Base-by-base conservation (phyloP, 2,113 vertebrate genomes). In the Myotis yumanensis region DNA sequence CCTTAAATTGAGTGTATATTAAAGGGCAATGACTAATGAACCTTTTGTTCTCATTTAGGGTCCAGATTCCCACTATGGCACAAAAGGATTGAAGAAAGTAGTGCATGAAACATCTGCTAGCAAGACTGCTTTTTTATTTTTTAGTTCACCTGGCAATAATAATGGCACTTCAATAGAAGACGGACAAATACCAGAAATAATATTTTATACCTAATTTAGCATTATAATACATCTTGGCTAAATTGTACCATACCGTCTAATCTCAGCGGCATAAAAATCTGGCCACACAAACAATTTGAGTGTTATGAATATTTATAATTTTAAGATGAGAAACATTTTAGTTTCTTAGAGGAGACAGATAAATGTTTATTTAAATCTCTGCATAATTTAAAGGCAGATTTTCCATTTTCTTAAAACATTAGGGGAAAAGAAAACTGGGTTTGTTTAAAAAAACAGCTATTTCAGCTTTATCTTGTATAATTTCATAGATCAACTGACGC, bases 141-240 rank as follows among this genome's bases (percentile, higher is more conserved):
- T 99, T 93, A 99, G 99, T 87, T 99, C 99, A 52, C 99, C 99
- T 35, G 99, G 99, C 97, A 99, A 99, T 96, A 99, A 99, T 95
- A 99, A 99, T 3, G 99, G 99, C 79, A 99, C 99, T 12, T 99
- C 99, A 3, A 99, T 99, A 98, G 99, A 99, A 98, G 99, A 99
- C 40, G 99, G 99, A 91, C 99, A 99, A 94, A 99, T 99, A 97
- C 99, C 99, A 92, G 99, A 99, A 98, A 99, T 99, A 91, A 99
- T 99, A 97, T 99, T 99, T 98, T 99, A 99, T 96, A 99, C 98
- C 86, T 99, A 98, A 98, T 81, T 93, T 88, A 94, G 89, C 30
- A 3, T 40, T 37, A 30, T 85, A n/a, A 1, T 57, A 59, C 37
- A 81, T 79, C 83, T 93, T 14, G 1, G 86, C 92, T 82, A 40